phyloP scores from a whole-genome alignment of 2,797 vertebrate genomes.

The Phaenicophaeus curvirostris region DNA sequence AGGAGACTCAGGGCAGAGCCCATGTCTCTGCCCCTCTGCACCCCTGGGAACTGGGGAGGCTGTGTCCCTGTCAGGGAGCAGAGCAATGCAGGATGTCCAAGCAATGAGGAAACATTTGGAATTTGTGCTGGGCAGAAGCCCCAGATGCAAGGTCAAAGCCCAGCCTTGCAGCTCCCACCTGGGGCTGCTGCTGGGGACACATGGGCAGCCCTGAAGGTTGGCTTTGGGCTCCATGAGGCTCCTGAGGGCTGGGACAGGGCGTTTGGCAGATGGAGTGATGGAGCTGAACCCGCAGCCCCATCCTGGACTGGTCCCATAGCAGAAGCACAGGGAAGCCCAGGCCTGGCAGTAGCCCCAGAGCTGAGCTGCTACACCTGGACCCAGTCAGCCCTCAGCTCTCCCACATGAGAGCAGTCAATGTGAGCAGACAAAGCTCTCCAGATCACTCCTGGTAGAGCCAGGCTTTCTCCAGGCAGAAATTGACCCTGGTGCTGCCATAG shows the following conservation, averaged over 20 bases:
- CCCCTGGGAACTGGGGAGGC: too few species aligned
- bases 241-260: not conserved
- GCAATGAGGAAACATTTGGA: not conserved
- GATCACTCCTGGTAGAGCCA: not conserved
- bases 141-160: not conserved
- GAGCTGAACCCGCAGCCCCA: not conserved
- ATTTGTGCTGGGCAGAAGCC: too few species aligned
- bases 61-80: not conserved
- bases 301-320: rapidly evolving
- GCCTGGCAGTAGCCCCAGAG: not conserved
- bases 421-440: not conserved
- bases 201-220: too few species aligned
- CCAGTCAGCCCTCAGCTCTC: not conserved
- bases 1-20: too few species aligned
- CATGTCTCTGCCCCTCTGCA: not conserved
- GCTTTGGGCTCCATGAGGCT: too few species aligned
- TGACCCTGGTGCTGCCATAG: too few species aligned
- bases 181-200: not conserved
- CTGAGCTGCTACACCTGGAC: not conserved
- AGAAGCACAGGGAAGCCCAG: rapidly evolving
- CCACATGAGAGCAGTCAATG: not conserved
- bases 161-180: too few species aligned
- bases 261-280: not conserved
- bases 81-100: rapidly evolving
- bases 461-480: not conserved